Percentiles rank a stretch among this genome's conserved stretches.
Evolutionary conservation across 2,888 invertebrate species (phyloP).

Genomic region (Ptychoptera albimana): DNA sequence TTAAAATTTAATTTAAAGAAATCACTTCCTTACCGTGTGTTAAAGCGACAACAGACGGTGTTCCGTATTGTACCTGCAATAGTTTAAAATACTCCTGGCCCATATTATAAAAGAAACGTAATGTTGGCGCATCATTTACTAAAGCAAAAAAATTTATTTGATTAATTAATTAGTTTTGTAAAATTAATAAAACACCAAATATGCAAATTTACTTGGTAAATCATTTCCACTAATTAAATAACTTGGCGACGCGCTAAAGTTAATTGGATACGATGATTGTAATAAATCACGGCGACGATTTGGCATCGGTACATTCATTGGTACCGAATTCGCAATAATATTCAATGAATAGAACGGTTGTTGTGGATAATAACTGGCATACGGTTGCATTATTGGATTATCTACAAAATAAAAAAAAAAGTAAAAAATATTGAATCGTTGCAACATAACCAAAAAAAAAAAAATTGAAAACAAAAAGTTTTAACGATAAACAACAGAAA

Average conservation of each 20-base stretch:
- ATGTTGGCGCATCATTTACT: conserved; percentile 37
- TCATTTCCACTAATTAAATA: not conserved
- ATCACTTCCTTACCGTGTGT: not conserved
- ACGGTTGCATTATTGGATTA: no score
- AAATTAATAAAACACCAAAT: not conserved
- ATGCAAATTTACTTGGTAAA: not conserved
- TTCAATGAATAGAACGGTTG: no score
- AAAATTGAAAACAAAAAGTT: no score
- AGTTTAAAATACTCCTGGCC: conserved; percentile 36
- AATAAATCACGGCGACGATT: not conserved
- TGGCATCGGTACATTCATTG: not conserved
- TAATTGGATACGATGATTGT: not conserved
- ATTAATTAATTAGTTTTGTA: not conserved
- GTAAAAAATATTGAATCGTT: no score
- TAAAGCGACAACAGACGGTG: not conserved
- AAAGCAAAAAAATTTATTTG: conserved; percentile 10
- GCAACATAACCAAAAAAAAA: no score
- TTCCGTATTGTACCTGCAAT: conserved; percentile 4
- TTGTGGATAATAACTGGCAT: no score
- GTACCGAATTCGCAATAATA: no score
- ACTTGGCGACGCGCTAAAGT: conserved; percentile 1
- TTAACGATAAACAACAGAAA: no score
- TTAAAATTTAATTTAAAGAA: no score
- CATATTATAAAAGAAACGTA: conserved; percentile 51
- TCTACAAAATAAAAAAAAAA: no score